These are phyloP conservation scores for Siniperca scherzeri DNA, from an alignment of 2,797 vertebrate genomes.

Conservation along the genomic window DNA sequence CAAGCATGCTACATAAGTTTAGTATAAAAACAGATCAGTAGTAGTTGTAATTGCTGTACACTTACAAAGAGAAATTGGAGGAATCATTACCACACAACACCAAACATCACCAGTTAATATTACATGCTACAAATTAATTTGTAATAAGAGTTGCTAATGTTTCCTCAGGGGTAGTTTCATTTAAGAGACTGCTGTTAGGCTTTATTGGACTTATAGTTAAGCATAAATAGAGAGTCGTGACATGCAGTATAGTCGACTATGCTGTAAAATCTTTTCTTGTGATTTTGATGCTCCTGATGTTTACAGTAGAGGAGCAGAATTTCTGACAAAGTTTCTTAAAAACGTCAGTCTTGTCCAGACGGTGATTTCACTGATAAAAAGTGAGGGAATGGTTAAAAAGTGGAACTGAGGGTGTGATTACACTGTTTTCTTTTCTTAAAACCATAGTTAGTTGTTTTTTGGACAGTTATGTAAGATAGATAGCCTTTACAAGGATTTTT, in stretches of 20 bases:
- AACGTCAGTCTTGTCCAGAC: background rate
- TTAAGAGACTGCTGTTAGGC: background rate
- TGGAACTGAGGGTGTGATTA: background rate
- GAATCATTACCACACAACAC: background rate
- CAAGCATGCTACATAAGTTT: background rate
- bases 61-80: background rate
- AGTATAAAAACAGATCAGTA: background rate
- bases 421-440: conserved; percentile 13
- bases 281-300: background rate
- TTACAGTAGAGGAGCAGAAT: background rate
- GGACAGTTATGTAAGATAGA: background rate
- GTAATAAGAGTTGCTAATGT: background rate
- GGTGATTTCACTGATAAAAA: background rate
- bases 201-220: background rate
- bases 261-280: background rate
- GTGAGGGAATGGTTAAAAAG: background rate
- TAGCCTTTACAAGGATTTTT: background rate
- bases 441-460: background rate
- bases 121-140: background rate
- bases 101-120: background rate
- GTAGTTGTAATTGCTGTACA: background rate
- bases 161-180: background rate
- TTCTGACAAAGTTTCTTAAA: background rate
- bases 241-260: background rate
- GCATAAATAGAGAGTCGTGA: background rate